phyloP scores from a whole-genome alignment of 1,140 invertebrate genomes.

The Delia radicum region DNA sequence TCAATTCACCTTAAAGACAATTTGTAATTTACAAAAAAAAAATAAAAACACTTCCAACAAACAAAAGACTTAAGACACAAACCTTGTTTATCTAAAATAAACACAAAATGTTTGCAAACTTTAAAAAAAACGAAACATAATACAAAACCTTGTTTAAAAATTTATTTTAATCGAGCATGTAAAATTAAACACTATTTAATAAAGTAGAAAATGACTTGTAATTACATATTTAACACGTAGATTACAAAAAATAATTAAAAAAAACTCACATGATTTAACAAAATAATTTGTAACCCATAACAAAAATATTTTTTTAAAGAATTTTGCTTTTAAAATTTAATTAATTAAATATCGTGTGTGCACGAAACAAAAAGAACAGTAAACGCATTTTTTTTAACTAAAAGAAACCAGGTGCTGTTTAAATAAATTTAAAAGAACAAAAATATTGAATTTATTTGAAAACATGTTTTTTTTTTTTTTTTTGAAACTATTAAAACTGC shows the following conservation, averaged over 20 bases:
- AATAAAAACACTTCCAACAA: too few relatives aligned
- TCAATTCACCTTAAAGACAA: too few relatives aligned
- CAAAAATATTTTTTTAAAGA: not conserved
- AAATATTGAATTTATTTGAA: not conserved
- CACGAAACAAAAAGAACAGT: not conserved
- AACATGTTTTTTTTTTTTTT: too few relatives aligned
- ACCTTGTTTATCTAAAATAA: too few relatives aligned
- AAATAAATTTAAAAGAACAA: not conserved
- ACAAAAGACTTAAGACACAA: slow-evolving; percentile 1
- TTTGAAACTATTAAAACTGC: not conserved
- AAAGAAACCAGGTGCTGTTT: not conserved
- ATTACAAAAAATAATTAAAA: not conserved
- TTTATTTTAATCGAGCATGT: not conserved
- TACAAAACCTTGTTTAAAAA: not conserved
- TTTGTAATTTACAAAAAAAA: too few relatives aligned
- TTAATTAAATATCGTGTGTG: not conserved
- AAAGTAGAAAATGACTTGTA: not conserved
- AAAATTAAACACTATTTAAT: not conserved
- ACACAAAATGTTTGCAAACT: too few relatives aligned
- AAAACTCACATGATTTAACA: too few relatives aligned
- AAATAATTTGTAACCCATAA: not conserved
- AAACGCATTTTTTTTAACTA: not conserved
- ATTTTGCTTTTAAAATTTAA: not conserved
- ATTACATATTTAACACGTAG: not conserved
- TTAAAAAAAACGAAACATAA: too few relatives aligned